A percentile compares a stretch with the other conserved stretches of the same genome.
These are phyloP conservation scores for Drosophila nr. perissopoda DNA, from an alignment of 2,888 invertebrate genomes.

Conservation along the genomic window DNA sequence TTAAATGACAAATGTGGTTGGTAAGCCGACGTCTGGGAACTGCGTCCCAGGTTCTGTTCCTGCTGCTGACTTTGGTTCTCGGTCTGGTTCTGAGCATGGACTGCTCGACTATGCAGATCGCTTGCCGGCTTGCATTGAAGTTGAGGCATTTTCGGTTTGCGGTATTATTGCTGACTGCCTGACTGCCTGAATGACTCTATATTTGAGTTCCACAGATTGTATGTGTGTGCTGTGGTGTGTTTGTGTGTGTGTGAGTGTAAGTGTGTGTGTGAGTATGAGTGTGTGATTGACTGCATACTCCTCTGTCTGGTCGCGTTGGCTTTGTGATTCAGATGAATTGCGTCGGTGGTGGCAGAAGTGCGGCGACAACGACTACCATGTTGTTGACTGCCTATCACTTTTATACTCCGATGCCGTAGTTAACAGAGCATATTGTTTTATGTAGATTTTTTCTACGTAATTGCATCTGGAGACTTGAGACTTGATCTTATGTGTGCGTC, in stretches of 20 bases:
- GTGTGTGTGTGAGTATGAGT: slow-evolving; percentile 10
- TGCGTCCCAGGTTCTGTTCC: not conserved
- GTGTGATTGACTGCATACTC: slow-evolving; percentile 33
- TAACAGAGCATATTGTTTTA: not conserved
- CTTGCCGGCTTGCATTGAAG: slow-evolving; percentile 51
- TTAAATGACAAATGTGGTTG: slow-evolving; percentile 79
- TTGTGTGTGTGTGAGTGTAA: slow-evolving; percentile 5
- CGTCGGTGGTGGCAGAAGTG: slow-evolving; percentile 56
- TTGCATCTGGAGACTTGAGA: not conserved
- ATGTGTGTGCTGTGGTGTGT: slow-evolving; percentile 10
- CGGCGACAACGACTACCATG: slow-evolving; percentile 47
- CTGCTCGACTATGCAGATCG: slow-evolving; percentile 38
- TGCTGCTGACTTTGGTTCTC: not conserved
- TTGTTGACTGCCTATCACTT: slow-evolving; percentile 51
- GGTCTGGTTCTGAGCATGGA: slow-evolving; percentile 2
- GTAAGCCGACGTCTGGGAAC: slow-evolving; percentile 70
- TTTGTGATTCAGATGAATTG: slow-evolving; percentile 74
- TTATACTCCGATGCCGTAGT: not conserved
- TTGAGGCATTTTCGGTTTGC: slow-evolving; percentile 71
- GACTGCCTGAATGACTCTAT: slow-evolving; percentile 49
- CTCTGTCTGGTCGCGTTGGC: slow-evolving; percentile 62
- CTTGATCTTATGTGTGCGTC: not conserved
- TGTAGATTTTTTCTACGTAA: rapidly evolving
- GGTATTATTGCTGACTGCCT: slow-evolving; percentile 65
- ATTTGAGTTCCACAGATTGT: slow-evolving; percentile 21